These are phyloP conservation scores for Macrotis lagotis DNA, from an alignment of 2,113 vertebrate genomes.

Conservation along the genomic window DNA sequence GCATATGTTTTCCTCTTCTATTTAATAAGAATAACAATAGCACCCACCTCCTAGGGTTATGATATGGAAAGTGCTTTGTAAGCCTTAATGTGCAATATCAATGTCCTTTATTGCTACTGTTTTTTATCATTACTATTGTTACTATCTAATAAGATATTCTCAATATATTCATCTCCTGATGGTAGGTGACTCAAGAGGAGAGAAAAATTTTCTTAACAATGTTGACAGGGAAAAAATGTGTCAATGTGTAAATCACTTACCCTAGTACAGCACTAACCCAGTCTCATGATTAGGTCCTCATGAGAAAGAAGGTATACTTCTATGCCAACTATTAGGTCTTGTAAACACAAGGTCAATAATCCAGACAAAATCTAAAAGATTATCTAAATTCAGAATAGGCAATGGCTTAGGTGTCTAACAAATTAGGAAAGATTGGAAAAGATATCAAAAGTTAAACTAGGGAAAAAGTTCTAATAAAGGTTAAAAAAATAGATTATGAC, in stretches of 20 bases:
- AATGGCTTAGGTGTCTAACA: conserved; percentile 5
- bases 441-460: neutral
- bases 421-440: neutral
- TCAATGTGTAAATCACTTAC: neutral
- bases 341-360: neutral
- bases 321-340: neutral
- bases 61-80: neutral
- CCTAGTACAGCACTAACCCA: neutral
- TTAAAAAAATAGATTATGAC: neutral
- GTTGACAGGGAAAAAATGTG: neutral
- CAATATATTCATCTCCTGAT: neutral
- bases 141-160: neutral
- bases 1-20: neutral
- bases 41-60: neutral
- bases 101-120: neutral
- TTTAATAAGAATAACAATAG: neutral
- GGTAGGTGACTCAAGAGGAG: neutral
- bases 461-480: neutral
- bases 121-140: neutral
- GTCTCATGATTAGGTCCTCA: neutral
- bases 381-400: neutral
- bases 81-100: neutral
- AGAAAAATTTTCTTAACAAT: neutral
- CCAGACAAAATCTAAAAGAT: neutral
- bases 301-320: neutral